A percentile compares a stretch with the other conserved stretches of the same genome.
These are phyloP conservation scores for Paramormyrops kingsleyae DNA, from an alignment of 2,113 vertebrate species.

Conservation along the genomic window DNA sequence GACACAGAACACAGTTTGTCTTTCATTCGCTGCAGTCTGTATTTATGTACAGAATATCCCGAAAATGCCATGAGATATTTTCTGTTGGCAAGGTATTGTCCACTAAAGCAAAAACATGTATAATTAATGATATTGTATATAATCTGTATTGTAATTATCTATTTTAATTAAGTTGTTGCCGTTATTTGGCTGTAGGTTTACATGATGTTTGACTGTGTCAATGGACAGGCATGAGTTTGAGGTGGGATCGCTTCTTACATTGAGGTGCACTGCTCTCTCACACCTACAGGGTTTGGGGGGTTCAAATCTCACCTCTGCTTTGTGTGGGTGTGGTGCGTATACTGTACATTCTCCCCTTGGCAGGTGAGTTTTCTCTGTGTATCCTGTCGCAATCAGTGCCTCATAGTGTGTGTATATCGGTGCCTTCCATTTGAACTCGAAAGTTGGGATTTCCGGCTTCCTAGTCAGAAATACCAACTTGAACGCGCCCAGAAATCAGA, in stretches of 20 bases:
- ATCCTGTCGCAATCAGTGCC: background rate
- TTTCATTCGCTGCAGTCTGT: background rate
- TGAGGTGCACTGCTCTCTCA: background rate
- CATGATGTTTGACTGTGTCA: background rate
- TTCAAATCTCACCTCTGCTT: background rate
- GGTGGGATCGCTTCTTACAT: background rate
- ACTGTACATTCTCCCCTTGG: background rate
- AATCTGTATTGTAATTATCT: background rate
- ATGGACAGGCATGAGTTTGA: background rate
- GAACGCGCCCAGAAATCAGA: background rate
- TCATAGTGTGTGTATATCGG: background rate
- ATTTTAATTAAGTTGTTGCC: background rate
- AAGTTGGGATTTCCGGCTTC: background rate
- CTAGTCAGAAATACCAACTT: background rate
- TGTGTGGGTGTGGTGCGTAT: background rate
- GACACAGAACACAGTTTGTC: conserved; percentile 20
- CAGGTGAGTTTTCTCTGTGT: background rate
- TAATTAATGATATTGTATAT: background rate
- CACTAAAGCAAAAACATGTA: background rate
- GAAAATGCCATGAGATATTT: background rate
- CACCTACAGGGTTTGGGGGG: background rate
- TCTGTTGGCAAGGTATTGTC: background rate
- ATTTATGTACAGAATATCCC: background rate
- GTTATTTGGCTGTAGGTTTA: background rate
- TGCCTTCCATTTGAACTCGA: background rate